Percentiles rank a stretch among this genome's conserved stretches.
phyloP scores from a whole-genome alignment of 2,113 vertebrate genomes.

The Pycnonotus jocosus region DNA sequence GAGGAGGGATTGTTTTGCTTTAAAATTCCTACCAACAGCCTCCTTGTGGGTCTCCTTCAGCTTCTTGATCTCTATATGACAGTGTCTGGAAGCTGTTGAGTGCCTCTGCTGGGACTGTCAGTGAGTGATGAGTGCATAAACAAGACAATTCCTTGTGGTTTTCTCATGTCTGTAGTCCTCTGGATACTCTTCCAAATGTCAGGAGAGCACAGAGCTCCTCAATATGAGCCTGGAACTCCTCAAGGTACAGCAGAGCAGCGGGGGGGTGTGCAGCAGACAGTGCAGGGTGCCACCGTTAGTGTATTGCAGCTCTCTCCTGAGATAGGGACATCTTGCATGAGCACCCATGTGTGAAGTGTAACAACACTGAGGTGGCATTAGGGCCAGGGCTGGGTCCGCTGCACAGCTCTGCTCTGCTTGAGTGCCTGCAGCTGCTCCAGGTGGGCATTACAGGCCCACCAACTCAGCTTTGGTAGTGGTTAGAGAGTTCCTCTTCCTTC shows the following conservation, averaged over 20 bases:
- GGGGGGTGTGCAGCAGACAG: neutral
- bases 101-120: neutral
- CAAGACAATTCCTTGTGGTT: neutral
- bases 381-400: neutral
- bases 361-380: neutral
- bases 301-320: neutral
- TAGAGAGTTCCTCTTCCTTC: neutral
- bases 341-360: neutral
- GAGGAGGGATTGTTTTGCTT: neutral
- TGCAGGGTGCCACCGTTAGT: neutral
- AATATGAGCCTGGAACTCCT: neutral
- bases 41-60: neutral
- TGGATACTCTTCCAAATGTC: neutral
- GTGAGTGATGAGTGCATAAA: neutral
- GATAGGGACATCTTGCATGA: neutral
- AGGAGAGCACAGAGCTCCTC: neutral
- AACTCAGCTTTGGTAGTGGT: neutral
- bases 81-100: neutral
- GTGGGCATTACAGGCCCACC: neutral
- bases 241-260: neutral
- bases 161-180: neutral
- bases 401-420: neutral
- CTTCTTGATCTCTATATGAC: neutral
- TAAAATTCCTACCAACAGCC: neutral
- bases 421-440: neutral